Evolutionary conservation across 2,888 invertebrate species (phyloP), one percentile per base, ranked within the genome.

Genomic region (Sipha maydis): DNA sequence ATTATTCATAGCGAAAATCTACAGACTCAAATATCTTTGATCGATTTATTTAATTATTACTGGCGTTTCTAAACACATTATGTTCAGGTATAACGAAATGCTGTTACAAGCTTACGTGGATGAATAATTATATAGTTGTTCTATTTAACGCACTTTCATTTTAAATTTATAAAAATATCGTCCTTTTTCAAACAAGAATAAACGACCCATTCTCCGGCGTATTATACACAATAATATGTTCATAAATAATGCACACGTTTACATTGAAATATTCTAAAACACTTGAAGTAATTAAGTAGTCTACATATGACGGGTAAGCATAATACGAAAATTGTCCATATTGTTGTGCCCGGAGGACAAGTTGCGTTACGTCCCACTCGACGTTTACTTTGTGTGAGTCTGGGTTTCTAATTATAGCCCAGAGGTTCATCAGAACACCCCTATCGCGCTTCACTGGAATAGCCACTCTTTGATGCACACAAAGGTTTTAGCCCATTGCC

Each of bases 371-470:
- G 34, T 54, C 48, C 21, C 41, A 31, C 77, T 67, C 41, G 41
- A 31, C 34, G 31, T 67, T n/a, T 69, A 41, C 77, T 78, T 34
- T 85, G 25, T 69, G 48, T 34, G 67, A 48, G 85, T 69, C 67
- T 31, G 77, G 67, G 69, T 77, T 77, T 85, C 77, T 77, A 85
- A 85, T 85, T 85, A 85, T 34, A 54, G 85, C 85, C 21, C 85
- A 25, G 77, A 34, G 85, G 77, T 77, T 85, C 85, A 85, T 85
- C 77, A 85, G 69, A 85, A 77, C 84, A 56, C 73, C 34, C 75
- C 31, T n/a, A 34, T 56, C 48, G 3, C 19, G 19, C 38, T 71
- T 3, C 48, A 28, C 2, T 28, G 14, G 67, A 41, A 14, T 8
- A 14, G 5, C 25, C 48, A 31, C 82, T 71, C 28, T 69, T 71